Evolutionary conservation across 1,140 invertebrate genomes (phyloP).

Genomic region (Trypoxylus dichotomus): DNA sequence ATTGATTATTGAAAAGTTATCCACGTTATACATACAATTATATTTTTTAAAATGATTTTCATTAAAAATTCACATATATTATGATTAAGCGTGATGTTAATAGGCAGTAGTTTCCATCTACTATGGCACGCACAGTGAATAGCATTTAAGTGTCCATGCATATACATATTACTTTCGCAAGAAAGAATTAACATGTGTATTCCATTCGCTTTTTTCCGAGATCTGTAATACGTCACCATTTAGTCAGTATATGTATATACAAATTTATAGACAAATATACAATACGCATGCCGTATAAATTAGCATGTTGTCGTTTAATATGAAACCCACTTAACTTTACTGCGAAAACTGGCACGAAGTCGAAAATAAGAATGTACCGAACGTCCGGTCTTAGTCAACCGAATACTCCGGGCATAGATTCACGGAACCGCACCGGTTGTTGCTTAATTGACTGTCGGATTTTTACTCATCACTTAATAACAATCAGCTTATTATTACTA

Average conservation of each 20-base stretch:
- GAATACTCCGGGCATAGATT: conserved; percentile 15
- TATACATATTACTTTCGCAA: neutral
- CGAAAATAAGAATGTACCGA: conserved; percentile 21
- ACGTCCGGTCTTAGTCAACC: conserved; percentile 31
- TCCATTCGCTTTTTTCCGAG: conserved; percentile 20
- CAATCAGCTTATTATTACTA: conserved; percentile 9
- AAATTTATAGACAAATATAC: neutral
- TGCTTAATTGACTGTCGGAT: conserved; percentile 16
- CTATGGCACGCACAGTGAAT: neutral
- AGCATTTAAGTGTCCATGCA: neutral
- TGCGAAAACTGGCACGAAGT: conserved; percentile 16
- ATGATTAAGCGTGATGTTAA: too few relatives aligned
- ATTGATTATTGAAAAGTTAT: too few relatives aligned
- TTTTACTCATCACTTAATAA: conserved; percentile 18
- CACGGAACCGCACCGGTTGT: conserved; percentile 13
- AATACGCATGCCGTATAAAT: neutral
- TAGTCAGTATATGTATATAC: neutral
- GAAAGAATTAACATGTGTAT: conserved; percentile 22
- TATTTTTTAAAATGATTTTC: too few relatives aligned
- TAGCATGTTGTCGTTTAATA: conserved; percentile 9
- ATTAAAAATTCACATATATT: too few relatives aligned
- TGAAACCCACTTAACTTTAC: conserved; percentile 2
- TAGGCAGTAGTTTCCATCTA: neutral
- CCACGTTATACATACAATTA: too few relatives aligned
- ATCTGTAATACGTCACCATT: conserved; percentile 17